Evolutionary conservation across 2,113 vertebrate species (phyloP).

Genomic region (Ellobius talpinus): DNA sequence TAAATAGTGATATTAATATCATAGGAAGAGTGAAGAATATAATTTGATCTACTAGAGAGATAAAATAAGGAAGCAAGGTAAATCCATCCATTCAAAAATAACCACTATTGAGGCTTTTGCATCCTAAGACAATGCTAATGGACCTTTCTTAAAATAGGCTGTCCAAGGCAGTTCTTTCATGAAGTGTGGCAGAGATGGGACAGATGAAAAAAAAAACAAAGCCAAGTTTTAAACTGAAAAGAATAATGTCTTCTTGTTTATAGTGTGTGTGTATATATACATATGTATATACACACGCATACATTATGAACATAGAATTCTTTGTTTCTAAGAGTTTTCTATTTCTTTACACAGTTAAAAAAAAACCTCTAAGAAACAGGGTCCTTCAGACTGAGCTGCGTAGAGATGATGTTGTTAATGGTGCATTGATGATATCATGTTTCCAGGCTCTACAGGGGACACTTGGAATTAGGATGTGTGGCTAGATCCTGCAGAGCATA

Average conservation of each 20-base stretch:
- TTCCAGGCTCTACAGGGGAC: not conserved
- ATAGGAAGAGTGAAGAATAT: not conserved
- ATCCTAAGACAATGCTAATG: not conserved
- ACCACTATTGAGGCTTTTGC: not conserved
- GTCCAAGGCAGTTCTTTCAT: not conserved
- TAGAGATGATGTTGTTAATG: not conserved
- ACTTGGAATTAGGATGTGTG: not conserved
- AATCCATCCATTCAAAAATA: slow-evolving; percentile 16
- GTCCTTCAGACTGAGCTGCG: not conserved
- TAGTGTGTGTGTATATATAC: too few relatives aligned
- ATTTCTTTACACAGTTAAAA: not conserved
- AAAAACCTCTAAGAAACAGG: not conserved
- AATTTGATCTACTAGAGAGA: not conserved
- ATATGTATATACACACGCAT: not conserved
- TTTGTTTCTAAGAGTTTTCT: not conserved
- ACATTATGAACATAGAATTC: not conserved
- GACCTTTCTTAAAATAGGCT: not conserved
- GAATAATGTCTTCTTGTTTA: not conserved
- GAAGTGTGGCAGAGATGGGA: not conserved
- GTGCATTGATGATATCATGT: not conserved
- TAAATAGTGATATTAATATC: not conserved
- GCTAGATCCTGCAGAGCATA: not conserved
- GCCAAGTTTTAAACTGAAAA: not conserved
- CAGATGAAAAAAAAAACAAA: not conserved
- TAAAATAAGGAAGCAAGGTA: slow-evolving; percentile 14